phyloP scores from a whole-genome alignment of 2,888 invertebrate species.

The Leuctra nigra region DNA sequence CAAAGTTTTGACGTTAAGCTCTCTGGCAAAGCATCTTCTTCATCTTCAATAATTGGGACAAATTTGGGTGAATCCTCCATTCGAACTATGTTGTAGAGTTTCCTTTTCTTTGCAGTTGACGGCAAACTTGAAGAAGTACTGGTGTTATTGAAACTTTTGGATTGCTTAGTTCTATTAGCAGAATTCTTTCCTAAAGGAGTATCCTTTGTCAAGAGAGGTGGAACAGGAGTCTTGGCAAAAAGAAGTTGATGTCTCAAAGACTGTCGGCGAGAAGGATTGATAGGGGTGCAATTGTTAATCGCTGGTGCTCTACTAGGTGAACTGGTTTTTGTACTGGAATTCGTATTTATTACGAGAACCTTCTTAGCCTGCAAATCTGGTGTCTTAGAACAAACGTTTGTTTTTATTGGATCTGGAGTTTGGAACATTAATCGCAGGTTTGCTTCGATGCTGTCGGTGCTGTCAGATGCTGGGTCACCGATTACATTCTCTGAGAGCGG shows the following conservation, averaged over 20 bases:
- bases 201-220: too few species aligned
- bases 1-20: background rate
- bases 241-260: background rate
- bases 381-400: background rate
- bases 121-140: background rate
- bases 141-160: too few species aligned
- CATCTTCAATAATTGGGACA: background rate
- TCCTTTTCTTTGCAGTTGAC: background rate
- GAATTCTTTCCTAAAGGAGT: too few species aligned
- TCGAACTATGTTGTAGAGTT: background rate
- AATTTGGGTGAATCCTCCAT: background rate
- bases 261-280: background rate
- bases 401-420: background rate
- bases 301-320: too few species aligned
- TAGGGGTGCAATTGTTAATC: background rate
- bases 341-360: background rate
- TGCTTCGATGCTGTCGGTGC: background rate
- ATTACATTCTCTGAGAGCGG: too few species aligned
- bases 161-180: too few species aligned
- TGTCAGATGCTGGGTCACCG: background rate
- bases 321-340: too few species aligned
- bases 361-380: background rate
- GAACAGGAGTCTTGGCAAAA: too few species aligned
- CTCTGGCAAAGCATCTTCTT: background rate
- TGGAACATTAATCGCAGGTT: background rate